A percentile compares a stretch with the other conserved stretches of the same genome.
These are phyloP conservation scores for Petrocephalus zakoni DNA, from an alignment of 2,113 vertebrate species.

Conservation along the genomic window DNA sequence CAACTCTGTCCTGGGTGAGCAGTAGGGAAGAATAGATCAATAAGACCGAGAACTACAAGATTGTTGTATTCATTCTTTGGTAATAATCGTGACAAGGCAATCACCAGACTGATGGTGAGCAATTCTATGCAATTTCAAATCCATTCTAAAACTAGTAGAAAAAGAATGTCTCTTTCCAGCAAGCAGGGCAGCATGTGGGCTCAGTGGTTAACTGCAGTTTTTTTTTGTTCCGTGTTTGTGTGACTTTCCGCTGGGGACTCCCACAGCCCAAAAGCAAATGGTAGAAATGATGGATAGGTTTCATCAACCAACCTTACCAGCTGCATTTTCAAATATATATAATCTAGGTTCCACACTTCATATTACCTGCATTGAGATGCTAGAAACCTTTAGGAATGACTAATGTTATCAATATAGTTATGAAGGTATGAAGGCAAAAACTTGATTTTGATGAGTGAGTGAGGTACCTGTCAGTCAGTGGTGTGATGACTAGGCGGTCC, in stretches of 20 bases:
- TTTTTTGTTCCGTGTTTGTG: not conserved
- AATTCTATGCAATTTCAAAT: constrained; percentile 8
- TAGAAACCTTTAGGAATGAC: not conserved
- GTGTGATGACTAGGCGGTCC: constrained; percentile 85
- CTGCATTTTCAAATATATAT: not conserved
- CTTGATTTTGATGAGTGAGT: not conserved
- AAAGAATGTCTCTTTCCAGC: not conserved
- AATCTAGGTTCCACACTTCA: not conserved
- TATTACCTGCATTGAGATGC: not conserved
- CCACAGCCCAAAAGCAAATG: not conserved
- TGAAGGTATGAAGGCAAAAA: not conserved
- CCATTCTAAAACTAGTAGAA: not conserved
- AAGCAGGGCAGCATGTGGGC: not conserved
- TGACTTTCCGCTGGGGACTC: not conserved
- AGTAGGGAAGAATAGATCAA: not conserved
- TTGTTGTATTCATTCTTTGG: not conserved
- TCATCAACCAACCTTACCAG: not conserved
- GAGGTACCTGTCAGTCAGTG: constrained; percentile 77
- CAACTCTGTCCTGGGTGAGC: not conserved
- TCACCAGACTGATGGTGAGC: not conserved
- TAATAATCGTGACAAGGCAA: not conserved
- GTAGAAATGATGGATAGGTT: not conserved
- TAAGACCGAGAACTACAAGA: not conserved
- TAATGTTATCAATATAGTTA: not conserved
- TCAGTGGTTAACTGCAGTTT: not conserved